Base-by-base conservation (phyloP, 1,140 invertebrate species). In the Drosophila elegans region DNA sequence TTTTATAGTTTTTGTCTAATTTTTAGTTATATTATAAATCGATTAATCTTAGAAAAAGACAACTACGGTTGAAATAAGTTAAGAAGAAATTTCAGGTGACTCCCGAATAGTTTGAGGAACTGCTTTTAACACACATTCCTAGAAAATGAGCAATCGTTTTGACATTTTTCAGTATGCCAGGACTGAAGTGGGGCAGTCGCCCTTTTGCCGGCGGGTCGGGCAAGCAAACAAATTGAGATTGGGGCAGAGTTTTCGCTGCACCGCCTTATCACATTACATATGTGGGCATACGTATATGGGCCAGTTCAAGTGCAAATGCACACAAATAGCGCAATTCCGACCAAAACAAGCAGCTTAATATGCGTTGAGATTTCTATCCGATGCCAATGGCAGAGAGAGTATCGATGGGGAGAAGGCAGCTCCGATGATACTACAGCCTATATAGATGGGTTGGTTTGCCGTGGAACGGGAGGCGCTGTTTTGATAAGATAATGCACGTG, bases 271-370 rank as follows among this genome's bases (percentile, higher is more conserved):
- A 53, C 57, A 56, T 46, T 55, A 44, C 46, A 44, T 3, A 29
- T 46, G 41, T 29, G 27, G 29, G 49, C 25, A 38, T 45, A 36
- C 39, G 12, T 67, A 75, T 66, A 38, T 79, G 39, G 79, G 79
- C 48, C 66, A 71, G 72, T 89, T 86, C 84, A 88, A 88, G 83
- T 88, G 83, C 84, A 86, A 88, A 82, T 49, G 75, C 60, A 80
- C 68, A 80, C 62, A 81, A 72, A 85, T 79, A 59, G 66, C 64
- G 72, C 64, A 68, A 72, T 42, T 55, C 41, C 39, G 51, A 69
- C 51, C 60, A 53, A 66, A 64, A 64, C 72, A 64, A 71, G 45
- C 49, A 39, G 52, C 49, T 46, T 29, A 39, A 34, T 21, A 72
- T 54, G 39, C 44, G 38, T 48, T 38, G 34, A 46, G 49, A 77